phyloP scores from a whole-genome alignment of 1,140 invertebrate genomes.

The Ips nitidus region DNA sequence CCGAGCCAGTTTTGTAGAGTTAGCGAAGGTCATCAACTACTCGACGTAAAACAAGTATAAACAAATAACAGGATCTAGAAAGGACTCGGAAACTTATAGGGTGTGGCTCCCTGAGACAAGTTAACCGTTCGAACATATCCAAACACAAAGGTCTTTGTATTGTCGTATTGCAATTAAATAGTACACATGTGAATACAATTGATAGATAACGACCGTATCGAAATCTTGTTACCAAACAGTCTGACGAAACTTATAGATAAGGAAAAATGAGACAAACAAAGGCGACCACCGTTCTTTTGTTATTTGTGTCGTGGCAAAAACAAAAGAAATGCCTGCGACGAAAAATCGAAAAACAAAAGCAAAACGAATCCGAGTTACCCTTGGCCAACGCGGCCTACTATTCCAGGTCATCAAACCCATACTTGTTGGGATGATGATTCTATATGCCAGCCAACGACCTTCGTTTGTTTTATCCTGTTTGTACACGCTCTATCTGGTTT shows the following conservation, averaged over 20 bases:
- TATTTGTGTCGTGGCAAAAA: neutral
- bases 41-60: no score
- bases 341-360: constrained; percentile 22
- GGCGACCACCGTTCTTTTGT: neutral
- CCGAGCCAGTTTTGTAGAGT: neutral
- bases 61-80: no score
- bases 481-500: neutral
- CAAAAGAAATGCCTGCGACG: neutral
- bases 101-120: no score
- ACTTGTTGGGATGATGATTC: constrained; percentile 33
- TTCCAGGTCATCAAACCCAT: constrained; percentile 42
- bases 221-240: constrained; percentile 5
- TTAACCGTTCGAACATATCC: no score
- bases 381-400: constrained; percentile 38
- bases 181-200: no score
- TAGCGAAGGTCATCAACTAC: no score
- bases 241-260: constrained; percentile 16
- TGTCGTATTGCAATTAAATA: no score
- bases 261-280: neutral
- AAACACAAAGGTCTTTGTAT: no score
- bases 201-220: no score
- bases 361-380: constrained; percentile 35
- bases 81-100: no score
- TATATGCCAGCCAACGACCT: constrained; percentile 37
- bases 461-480: constrained; percentile 30